These are phyloP conservation scores for Onychostoma macrolepis DNA, from an alignment of 2,113 vertebrate genomes.

Conservation along the genomic window DNA sequence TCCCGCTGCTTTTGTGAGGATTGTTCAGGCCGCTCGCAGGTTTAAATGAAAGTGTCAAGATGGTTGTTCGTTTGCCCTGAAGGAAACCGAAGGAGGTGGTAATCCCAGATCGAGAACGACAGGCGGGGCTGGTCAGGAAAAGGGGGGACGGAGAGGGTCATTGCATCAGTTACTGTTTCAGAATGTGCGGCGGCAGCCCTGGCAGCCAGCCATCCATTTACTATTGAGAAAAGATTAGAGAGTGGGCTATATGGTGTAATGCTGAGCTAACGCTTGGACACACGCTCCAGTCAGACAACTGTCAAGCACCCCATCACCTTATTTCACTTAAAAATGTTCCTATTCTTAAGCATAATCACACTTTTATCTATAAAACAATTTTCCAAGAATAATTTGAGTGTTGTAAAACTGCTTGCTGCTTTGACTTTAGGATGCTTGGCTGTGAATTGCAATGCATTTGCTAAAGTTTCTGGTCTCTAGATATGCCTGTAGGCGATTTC, in stretches of 20 bases:
- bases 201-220: constrained; percentile 26
- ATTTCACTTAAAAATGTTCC: neutral
- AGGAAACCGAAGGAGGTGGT: constrained; percentile 21
- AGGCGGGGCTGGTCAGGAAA: neutral
- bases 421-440: neutral
- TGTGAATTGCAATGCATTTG: neutral
- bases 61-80: neutral
- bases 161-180: constrained; percentile 6
- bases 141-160: neutral
- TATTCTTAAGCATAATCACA: neutral
- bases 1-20: constrained; percentile 41
- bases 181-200: constrained; percentile 7
- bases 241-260: neutral
- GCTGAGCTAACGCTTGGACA: neutral
- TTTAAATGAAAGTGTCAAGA: constrained; percentile 41
- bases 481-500: neutral
- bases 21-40: constrained; percentile 11
- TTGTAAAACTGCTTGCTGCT: neutral
- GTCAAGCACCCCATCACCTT: neutral
- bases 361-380: too few species aligned
- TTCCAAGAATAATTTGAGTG: neutral
- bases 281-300: neutral
- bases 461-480: neutral
- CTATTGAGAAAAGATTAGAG: constrained; percentile 11
- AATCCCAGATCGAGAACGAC: constrained; percentile 40